Evolutionary conservation across 2,888 invertebrate genomes (phyloP).

Genomic region (Cybosia mesomella): DNA sequence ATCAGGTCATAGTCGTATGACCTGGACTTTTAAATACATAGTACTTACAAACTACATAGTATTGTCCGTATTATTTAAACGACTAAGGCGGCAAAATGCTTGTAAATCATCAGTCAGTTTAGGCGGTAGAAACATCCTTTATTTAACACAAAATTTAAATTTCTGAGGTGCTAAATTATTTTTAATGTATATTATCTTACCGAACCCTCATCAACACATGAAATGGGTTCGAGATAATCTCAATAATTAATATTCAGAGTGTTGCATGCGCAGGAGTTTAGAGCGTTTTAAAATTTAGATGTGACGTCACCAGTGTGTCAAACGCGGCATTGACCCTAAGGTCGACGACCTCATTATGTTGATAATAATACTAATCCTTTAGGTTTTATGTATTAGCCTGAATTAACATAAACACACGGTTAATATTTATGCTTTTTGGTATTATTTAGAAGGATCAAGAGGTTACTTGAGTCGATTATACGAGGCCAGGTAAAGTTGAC

Average conservation of each 20-base stretch:
- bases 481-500: background rate
- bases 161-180: background rate
- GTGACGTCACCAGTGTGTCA: conserved; percentile 47
- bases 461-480: background rate
- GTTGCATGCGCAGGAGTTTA: conserved; percentile 6
- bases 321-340: conserved; percentile 45
- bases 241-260: conserved; percentile 22
- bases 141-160: background rate
- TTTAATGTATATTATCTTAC: background rate
- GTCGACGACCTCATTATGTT: conserved; percentile 35
- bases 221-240: conserved; percentile 10
- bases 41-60: too few species aligned
- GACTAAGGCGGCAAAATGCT: too few species aligned
- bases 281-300: conserved; percentile 18
- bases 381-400: conserved; percentile 3
- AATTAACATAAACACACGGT: background rate
- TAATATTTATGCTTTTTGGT: background rate
- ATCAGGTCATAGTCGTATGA: too few species aligned
- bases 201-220: conserved; percentile 1
- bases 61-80: too few species aligned
- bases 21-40: too few species aligned
- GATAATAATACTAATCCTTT: conserved; percentile 16
- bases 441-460: background rate
- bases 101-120: background rate
- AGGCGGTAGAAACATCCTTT: background rate